A percentile compares a stretch with the other conserved stretches of the same genome.
Evolutionary conservation across 2,888 invertebrate species (phyloP).

Genomic region (Caenorhabditis japonica): DNA sequence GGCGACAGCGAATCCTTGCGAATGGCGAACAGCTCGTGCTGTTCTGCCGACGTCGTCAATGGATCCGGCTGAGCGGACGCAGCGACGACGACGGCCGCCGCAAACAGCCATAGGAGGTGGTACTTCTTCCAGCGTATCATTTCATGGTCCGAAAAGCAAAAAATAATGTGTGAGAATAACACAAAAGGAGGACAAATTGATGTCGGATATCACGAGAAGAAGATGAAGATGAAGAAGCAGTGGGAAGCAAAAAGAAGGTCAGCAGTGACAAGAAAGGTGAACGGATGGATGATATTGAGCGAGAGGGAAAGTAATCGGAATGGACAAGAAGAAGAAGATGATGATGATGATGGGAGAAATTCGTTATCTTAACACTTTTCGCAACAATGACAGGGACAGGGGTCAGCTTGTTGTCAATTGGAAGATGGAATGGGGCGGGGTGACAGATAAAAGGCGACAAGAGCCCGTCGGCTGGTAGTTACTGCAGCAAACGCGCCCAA

Average conservation of each 20-base stretch:
- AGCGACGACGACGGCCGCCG: constrained; percentile 15
- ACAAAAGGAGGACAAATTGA: constrained; percentile 4
- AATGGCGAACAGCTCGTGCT: constrained; percentile 62
- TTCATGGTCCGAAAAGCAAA: constrained; percentile 39
- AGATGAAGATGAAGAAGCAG: constrained; percentile 40
- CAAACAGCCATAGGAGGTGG: constrained; percentile 29
- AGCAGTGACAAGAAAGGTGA: constrained; percentile 45
- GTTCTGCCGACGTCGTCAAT: constrained; percentile 44
- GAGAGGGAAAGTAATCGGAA: constrained; percentile 43
- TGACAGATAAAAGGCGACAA: no score
- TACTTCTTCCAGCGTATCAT: constrained; percentile 59
- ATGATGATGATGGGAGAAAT: neutral
- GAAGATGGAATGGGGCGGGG: no score
- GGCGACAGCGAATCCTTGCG: constrained; percentile 65
- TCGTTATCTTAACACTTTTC: no score
- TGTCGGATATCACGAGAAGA: neutral
- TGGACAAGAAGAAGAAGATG: constrained; percentile 20
- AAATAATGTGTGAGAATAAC: neutral
- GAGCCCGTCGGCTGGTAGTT: no score
- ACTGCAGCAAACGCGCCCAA: no score
- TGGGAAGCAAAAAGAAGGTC: constrained; percentile 32
- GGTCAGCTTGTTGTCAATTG: no score
- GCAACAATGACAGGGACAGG: no score
- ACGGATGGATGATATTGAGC: no score
- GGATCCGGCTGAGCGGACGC: constrained; percentile 23